Evolutionary conservation across 2,113 vertebrate genomes (phyloP).

Genomic region (Plecturocebus donacophilus): DNA sequence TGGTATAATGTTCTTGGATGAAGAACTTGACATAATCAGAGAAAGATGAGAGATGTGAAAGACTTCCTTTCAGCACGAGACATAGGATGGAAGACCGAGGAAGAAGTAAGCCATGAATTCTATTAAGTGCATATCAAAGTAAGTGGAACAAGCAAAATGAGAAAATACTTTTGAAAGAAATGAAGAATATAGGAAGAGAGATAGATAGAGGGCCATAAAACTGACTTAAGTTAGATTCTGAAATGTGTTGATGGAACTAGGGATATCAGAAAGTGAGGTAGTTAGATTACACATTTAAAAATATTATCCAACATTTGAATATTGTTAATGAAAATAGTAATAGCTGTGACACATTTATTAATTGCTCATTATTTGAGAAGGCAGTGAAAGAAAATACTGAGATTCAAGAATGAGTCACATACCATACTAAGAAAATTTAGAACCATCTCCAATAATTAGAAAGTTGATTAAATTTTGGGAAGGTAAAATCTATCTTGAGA

Average conservation of each 20-base stretch:
- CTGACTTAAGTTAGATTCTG: not conserved
- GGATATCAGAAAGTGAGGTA: not conserved
- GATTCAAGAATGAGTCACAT: not conserved
- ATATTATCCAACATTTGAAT: slow-evolving; percentile 9
- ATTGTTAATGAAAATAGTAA: slow-evolving; percentile 24
- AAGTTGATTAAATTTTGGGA: not conserved
- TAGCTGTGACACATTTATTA: not conserved
- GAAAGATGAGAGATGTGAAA: not conserved
- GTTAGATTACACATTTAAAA: not conserved
- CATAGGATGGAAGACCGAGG: not conserved
- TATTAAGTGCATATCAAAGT: not conserved
- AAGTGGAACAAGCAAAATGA: not conserved
- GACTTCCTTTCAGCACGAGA: not conserved
- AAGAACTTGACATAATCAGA: not conserved
- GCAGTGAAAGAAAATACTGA: slow-evolving; percentile 8
- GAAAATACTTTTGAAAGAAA: slow-evolving; percentile 45
- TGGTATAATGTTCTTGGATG: not conserved
- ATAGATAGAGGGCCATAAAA: not conserved
- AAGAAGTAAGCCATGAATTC: slow-evolving; percentile 1
- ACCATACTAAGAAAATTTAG: not conserved
- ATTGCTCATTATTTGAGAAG: slow-evolving; percentile 27
- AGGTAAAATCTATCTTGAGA: not conserved
- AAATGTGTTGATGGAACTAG: not conserved
- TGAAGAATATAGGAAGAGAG: not conserved
- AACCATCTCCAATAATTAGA: not conserved